Conservation (phyloP, 2,888 invertebrate species). For the Cheiracanthium punctorium region DNA sequence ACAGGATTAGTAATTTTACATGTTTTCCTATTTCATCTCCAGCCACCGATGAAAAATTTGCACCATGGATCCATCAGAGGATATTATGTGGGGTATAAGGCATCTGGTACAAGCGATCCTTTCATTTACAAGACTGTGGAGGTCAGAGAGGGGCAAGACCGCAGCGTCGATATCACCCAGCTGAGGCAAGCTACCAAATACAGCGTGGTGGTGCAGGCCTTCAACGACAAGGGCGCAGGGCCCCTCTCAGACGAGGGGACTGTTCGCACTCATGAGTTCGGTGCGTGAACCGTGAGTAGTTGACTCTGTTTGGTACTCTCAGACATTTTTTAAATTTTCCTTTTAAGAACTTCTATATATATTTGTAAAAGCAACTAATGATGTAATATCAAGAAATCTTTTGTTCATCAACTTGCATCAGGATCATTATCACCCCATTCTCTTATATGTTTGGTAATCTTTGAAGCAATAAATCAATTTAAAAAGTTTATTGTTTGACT, state of each 20-base stretch:
- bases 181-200: slow-evolving; percentile 69
- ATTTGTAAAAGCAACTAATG: too few relatives aligned
- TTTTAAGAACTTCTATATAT: not conserved
- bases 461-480: too few relatives aligned
- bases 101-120: slow-evolving; percentile 38
- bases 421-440: too few relatives aligned
- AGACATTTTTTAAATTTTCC: not conserved
- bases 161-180: slow-evolving; percentile 63
- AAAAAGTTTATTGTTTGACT: too few relatives aligned
- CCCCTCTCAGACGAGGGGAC: slow-evolving; percentile 71
- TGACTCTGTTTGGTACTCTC: slow-evolving; percentile 52
- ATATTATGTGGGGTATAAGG: slow-evolving; percentile 72
- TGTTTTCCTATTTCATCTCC: not conserved
- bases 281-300: slow-evolving; percentile 71
- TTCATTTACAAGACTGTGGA: slow-evolving; percentile 67
- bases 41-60: slow-evolving; percentile 69
- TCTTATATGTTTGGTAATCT: too few relatives aligned
- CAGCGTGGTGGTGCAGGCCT: slow-evolving; percentile 71
- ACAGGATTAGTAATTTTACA: too few relatives aligned
- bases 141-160: slow-evolving; percentile 43
- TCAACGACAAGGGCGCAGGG: slow-evolving; percentile 72
- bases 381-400: too few relatives aligned
- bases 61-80: slow-evolving; percentile 71
- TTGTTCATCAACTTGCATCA: too few relatives aligned
- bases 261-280: slow-evolving; percentile 72